phyloP scores from a whole-genome alignment of 2,888 invertebrate genomes.

The Adelphocoris suturalis region DNA sequence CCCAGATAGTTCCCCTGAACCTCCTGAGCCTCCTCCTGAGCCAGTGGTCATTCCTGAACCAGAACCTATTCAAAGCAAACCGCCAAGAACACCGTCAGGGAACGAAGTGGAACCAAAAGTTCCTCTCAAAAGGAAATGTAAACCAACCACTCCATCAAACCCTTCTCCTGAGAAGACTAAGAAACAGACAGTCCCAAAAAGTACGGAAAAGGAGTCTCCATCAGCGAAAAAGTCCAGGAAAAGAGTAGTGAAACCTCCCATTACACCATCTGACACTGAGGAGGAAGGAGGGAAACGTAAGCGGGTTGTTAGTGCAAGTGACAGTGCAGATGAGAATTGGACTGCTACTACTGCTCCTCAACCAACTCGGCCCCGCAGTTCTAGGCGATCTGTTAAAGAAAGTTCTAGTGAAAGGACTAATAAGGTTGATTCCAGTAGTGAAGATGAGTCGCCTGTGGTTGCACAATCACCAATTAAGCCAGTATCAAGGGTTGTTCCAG shows the following conservation, averaged over 20 bases:
- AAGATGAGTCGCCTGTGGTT: constrained; percentile 77
- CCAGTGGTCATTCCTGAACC: constrained; percentile 72
- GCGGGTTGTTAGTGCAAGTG: constrained; percentile 72
- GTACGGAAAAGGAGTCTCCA: constrained; percentile 68
- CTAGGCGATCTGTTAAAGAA: constrained; percentile 69
- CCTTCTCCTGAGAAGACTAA: constrained; percentile 58
- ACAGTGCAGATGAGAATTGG: constrained; percentile 74
- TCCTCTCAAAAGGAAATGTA: constrained; percentile 54
- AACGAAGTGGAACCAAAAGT: constrained; percentile 74
- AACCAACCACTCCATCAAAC: constrained; percentile 59
- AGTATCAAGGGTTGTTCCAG: constrained; percentile 74
- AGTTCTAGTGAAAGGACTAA: constrained; percentile 73
- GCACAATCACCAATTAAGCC: constrained; percentile 75
- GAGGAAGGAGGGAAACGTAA: constrained; percentile 74
- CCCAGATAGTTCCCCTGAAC: constrained; percentile 75
- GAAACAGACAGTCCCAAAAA: constrained; percentile 60
- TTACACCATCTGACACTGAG: constrained; percentile 73
- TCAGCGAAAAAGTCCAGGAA: constrained; percentile 73
- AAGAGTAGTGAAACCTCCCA: constrained; percentile 73
- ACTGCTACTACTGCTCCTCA: constrained; percentile 36
- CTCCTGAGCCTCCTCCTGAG: constrained; percentile 65
- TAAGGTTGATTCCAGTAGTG: constrained; percentile 77
- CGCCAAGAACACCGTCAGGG: constrained; percentile 74
- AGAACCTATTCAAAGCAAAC: constrained; percentile 69
- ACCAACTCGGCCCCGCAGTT: constrained; percentile 69